Conservation (phyloP, 1,140 invertebrate species). For the Pantala flavescens region DNA sequence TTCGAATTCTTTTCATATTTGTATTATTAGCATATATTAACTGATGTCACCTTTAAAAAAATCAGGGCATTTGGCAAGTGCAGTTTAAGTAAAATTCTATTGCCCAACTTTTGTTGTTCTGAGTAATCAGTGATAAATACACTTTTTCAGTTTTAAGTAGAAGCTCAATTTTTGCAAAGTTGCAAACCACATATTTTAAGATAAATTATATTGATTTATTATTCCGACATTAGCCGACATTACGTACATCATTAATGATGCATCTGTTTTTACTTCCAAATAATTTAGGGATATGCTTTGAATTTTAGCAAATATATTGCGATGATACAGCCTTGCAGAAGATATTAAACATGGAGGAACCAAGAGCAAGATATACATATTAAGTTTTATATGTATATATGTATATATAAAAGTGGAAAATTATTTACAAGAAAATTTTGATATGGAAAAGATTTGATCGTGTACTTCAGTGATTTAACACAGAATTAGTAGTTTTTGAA, state of each 20-base stretch:
- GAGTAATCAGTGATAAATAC: too few relatives aligned
- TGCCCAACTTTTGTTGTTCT: too few relatives aligned
- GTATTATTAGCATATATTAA: too few relatives aligned
- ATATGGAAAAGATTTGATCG: constrained; percentile 7
- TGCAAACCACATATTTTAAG: too few relatives aligned
- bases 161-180: too few relatives aligned
- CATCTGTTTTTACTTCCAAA: constrained; percentile 2
- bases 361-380: constrained; percentile 10
- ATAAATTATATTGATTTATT: too few relatives aligned
- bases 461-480: constrained; percentile 6
- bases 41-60: too few relatives aligned
- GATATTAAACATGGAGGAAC: constrained; percentile 6
- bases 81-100: too few relatives aligned
- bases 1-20: too few relatives aligned
- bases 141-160: too few relatives aligned
- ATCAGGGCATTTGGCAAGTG: too few relatives aligned
- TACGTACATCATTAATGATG: not conserved
- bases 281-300: constrained; percentile 6
- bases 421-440: constrained; percentile 11
- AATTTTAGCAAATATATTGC: not conserved
- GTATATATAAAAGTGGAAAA: constrained; percentile 10
- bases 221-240: not conserved
- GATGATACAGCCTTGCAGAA: constrained; percentile 5
- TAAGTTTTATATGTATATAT: constrained; percentile 8
- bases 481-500: constrained; percentile 5